Percentiles rank a stretch among this genome's conserved stretches.
phyloP scores from a whole-genome alignment of 2,113 vertebrate species.

The Neoarius graeffei region DNA sequence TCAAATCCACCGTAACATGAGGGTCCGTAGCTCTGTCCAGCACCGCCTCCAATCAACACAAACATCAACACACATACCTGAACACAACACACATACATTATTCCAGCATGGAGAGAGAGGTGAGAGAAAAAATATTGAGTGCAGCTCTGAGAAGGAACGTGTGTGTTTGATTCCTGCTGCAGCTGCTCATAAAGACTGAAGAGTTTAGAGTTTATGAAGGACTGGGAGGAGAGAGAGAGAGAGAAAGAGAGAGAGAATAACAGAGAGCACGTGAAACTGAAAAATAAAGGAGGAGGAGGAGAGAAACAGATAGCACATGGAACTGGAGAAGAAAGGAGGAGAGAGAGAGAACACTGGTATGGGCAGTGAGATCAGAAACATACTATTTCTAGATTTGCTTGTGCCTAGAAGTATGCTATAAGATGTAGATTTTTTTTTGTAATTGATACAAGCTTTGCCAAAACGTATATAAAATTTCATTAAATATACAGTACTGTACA shows the following conservation, averaged over 20 bases:
- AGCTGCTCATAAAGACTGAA: constrained; percentile 19
- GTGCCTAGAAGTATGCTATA: neutral
- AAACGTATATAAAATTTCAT: too few species aligned
- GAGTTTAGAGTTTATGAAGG: neutral
- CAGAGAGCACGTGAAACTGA: neutral
- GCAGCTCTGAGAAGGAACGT: constrained; percentile 4
- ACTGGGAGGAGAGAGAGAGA: constrained; percentile 31
- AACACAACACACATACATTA: constrained; percentile 29
- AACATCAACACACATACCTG: constrained; percentile 21
- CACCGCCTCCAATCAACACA: neutral
- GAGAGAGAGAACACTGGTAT: neutral
- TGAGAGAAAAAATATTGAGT: neutral
- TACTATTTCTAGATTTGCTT: neutral
- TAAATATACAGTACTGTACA: too few species aligned
- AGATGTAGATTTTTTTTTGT: neutral
- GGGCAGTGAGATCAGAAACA: neutral
- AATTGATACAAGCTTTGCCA: neutral
- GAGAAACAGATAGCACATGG: neutral
- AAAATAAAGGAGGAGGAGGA: neutral
- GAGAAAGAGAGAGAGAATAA: neutral
- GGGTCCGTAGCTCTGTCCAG: constrained; percentile 25
- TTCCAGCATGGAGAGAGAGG: constrained; percentile 11
- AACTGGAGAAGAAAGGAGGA: neutral
- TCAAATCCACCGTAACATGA: constrained; percentile 43
- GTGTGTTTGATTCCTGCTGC: constrained; percentile 8